Evolutionary conservation across 2,797 vertebrate species (phyloP).

Genomic region (Poecile montanus): DNA sequence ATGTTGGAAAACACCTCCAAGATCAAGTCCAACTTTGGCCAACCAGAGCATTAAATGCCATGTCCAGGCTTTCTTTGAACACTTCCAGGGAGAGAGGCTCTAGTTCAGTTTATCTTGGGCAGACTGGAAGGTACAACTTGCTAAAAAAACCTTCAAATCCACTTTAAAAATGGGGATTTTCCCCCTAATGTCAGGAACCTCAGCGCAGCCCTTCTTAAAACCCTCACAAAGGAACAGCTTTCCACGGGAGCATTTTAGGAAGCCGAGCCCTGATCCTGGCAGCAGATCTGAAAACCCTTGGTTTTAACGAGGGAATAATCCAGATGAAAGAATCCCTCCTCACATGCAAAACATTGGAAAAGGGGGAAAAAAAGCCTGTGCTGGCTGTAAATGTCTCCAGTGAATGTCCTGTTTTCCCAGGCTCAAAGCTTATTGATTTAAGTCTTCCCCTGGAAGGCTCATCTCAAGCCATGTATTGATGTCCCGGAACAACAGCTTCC

Average conservation of each 20-base stretch:
- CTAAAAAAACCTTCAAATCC: not conserved
- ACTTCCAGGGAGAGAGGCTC: not conserved
- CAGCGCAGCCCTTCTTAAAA: not conserved
- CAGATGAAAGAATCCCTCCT: constrained; percentile 13
- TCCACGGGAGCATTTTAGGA: not conserved
- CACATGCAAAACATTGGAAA: not conserved
- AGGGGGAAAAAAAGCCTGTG: accelerated
- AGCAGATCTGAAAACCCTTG: not conserved
- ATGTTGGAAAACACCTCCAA: not conserved
- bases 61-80: not conserved
- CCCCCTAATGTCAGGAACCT: not conserved
- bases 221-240: not conserved
- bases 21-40: not conserved
- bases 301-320: constrained; percentile 38
- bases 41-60: not conserved
- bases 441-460: not conserved
- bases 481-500: not conserved
- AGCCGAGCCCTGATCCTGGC: not conserved
- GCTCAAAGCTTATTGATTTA: constrained; percentile 23
- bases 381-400: not conserved
- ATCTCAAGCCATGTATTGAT: constrained; percentile 4
- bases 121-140: not conserved
- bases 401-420: constrained; percentile 3
- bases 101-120: not conserved
- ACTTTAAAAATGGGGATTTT: not conserved